Conservation (phyloP, 2,113 vertebrate species). For the Nematolebias whitei region DNA sequence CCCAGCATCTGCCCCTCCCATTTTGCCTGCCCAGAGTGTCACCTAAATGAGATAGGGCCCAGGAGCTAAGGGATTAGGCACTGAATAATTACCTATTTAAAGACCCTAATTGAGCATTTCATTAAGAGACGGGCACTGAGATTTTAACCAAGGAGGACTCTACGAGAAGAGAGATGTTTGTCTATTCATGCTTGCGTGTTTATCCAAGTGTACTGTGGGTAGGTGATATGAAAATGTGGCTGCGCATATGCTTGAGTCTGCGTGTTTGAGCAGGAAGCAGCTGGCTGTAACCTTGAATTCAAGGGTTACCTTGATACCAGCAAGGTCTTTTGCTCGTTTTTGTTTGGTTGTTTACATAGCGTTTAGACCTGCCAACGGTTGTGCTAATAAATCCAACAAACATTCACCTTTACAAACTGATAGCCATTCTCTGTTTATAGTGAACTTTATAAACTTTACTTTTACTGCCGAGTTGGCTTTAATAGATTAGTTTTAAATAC, state of each 20-base stretch:
- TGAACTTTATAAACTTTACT: not conserved
- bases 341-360: constrained; percentile 58
- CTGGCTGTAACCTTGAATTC: constrained; percentile 65
- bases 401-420: constrained; percentile 20
- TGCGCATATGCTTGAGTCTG: constrained; percentile 32
- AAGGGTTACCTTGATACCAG: constrained; percentile 57
- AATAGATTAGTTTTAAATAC: not conserved
- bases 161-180: constrained; percentile 46
- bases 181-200: constrained; percentile 26
- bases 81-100: constrained; percentile 81
- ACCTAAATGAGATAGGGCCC: constrained; percentile 78
- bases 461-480: not conserved
- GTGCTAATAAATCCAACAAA: constrained; percentile 23
- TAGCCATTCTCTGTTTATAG: not conserved
- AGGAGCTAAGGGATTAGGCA: constrained; percentile 74
- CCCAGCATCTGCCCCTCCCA: constrained; percentile 62
- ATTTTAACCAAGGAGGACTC: constrained; percentile 68
- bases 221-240: not conserved
- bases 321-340: constrained; percentile 38
- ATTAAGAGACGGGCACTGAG: constrained; percentile 75
- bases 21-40: constrained; percentile 65
- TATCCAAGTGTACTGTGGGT: not conserved
- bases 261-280: constrained; percentile 32
- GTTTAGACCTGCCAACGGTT: constrained; percentile 22
- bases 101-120: constrained; percentile 80